Conservation (phyloP, 1,140 invertebrate genomes). For the Zaprionus ornatus region DNA sequence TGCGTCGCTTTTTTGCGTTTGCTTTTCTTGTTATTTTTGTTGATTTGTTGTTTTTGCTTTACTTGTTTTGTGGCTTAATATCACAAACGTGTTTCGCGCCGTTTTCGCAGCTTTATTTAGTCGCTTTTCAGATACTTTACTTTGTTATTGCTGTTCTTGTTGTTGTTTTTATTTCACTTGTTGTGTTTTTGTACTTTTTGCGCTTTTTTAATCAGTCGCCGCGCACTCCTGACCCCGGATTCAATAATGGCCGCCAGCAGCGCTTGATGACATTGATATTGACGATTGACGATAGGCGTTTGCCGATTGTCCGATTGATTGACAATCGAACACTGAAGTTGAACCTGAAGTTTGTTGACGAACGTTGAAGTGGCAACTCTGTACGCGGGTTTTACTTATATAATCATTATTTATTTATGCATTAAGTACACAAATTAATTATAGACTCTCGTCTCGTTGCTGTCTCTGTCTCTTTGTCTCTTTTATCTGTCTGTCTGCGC, state of each 20-base stretch:
- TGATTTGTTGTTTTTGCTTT: slow-evolving; percentile 38
- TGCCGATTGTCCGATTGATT: neutral
- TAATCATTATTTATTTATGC: slow-evolving; percentile 55
- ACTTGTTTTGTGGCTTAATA: slow-evolving; percentile 35
- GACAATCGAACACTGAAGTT: slow-evolving; percentile 12
- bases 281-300: slow-evolving; percentile 10
- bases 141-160: slow-evolving; percentile 23
- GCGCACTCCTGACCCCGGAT: slow-evolving; percentile 73
- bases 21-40: slow-evolving; percentile 33
- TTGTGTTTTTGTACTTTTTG: slow-evolving; percentile 30
- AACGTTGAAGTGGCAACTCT: neutral
- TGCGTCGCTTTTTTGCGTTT: slow-evolving; percentile 38
- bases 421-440: slow-evolving; percentile 63
- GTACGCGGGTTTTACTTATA: slow-evolving; percentile 38
- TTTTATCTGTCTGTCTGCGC: neutral
- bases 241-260: slow-evolving; percentile 29
- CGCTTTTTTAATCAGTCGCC: slow-evolving; percentile 66
- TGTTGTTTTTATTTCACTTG: slow-evolving; percentile 36
- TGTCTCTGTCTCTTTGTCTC: neutral
- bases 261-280: slow-evolving; percentile 74
- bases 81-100: slow-evolving; percentile 68
- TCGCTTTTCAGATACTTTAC: slow-evolving; percentile 24
- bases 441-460: slow-evolving; percentile 15
- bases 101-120: slow-evolving; percentile 56
- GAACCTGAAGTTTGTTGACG: neutral